Base-by-base conservation (phyloP, 1,140 invertebrate species). In the Popillia japonica region DNA sequence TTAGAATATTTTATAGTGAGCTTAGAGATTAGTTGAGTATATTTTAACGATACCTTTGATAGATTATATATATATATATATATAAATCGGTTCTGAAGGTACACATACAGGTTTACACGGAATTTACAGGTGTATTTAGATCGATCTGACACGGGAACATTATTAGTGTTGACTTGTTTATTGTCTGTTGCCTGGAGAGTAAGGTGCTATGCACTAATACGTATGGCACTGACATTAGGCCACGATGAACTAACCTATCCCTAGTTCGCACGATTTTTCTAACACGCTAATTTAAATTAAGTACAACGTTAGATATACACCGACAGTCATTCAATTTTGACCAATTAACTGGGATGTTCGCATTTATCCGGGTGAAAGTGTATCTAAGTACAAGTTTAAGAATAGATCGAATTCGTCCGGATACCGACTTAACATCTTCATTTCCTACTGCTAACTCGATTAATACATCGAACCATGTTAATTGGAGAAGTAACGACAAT, bases 41-140 rank as follows among this genome's bases (percentile, higher is more conserved):
- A 64, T 64, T 64, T 27, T 0, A 64, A 22, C 17, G 61, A 64
- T 64, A 64, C 61, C 61, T 64, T 64, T 64, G 61, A 64, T 64
- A 64, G 61, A 64, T 64, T 64, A 64, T 64, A 48, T 4, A n/a
- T n/a, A n/a, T n/a, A n/a, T n/a, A n/a, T n/a, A n/a, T n/a, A 48
- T 48, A 64, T 64, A 64, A 64, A 64, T 64, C 61, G 61, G 61
- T 9, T 64, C 8, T 17, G 61, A 64, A 27, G 61, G n/a, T 27
- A 64, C 20, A 64, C 17, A 27, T 27, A 64, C 61, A 17, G 22
- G 4, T 64, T 20, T 64, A 64, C 61, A 27, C 22, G 10, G 61
- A 64, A 64, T 64, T 64, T 64, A 27, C 61, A 64, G 61, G 23
- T 27, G 23, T 64, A 64, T 27, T 27, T 64, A 64, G 61, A 27